Base-by-base conservation (phyloP, 2,797 vertebrate species). In the Gambusia yucatana region DNA sequence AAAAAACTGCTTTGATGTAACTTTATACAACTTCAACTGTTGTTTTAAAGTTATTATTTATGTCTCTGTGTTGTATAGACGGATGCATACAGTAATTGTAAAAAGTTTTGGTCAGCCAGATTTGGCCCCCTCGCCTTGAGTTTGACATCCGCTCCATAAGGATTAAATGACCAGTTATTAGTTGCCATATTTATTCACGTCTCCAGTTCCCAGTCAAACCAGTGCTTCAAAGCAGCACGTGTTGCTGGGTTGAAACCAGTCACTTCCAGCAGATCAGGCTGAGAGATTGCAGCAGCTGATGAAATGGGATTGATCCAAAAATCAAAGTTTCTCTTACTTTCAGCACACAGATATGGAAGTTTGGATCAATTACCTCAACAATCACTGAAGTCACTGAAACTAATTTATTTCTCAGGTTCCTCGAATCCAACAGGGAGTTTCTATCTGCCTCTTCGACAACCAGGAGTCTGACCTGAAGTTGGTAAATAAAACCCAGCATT, bases 311-410 rank as follows among this genome's bases (percentile, higher is more conserved):
- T 13, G 39, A 69, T 69, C 39, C 39, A 69, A 69, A 69, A 69
- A 69, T 69, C 65, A 43, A 69, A 69, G 65, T n/a, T 69, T 69
- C 36, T n/a, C 65, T 41, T 67, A 41, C 65, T 67, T 67, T 43
- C 36, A 25, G 22, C 39, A 11, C 63, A 25, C 39, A 67, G 39
- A 67, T 67, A 67, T 41, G 20, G 65, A 67, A 41, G 65, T 67
- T 41, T 67, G 65, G 22, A 67, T 67, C 65, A 67, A 67, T 67
- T 41, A 41, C 2, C 39, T 67, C 65, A 43, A 67, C 65, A 67
- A 67, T 39, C 65, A 6, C 39, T 33, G 33, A 33, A 41, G 13
- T 55, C 65, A 4, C 65, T 67, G 39, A 67, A 67, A 41, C 20
- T 67, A 43, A 67, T 67, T 67, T 67, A 30, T n/a, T 67, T 67